Base-by-base conservation (phyloP, 2,113 vertebrate genomes). In the Semnopithecus entellus region DNA sequence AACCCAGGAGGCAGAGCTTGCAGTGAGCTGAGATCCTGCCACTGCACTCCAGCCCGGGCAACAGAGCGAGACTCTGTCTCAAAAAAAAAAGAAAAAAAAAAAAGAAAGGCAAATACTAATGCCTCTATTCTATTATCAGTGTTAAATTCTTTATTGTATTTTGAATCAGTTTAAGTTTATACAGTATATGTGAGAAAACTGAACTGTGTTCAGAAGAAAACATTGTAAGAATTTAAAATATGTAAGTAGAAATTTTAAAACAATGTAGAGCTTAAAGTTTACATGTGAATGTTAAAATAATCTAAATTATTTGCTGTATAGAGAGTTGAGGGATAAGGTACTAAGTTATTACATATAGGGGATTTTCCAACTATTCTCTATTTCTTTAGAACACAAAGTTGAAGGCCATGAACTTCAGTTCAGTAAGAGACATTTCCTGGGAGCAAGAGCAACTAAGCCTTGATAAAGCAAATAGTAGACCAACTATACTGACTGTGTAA, bases 141-240 rank as follows among this genome's bases (percentile, higher is more conserved):
- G 40, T 7, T 22, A 78, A 79, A 23, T 70, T 73, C 70, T 14
- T 93, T 43, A 50, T 14, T 22, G 48, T 9, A 57, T 45, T 72
- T 75, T 88, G 35, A 82, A 68, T 83, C 52, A 20, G 32, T 35
- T 79, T 52, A 87, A 10, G 35, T 61, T 40, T 64, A 73, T 30
- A 78, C 55, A 88, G 18, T 50, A 23, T 64, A 50, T 68, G 12
- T n/a, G 40, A 75, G 57, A 68, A 94, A 94, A 82, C 17, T 50
- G n/a, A 86, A 96, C 9, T 81, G 9, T 50, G 35, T 92, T 83
- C 64, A 90, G 68, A 90, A 96, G 68, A 6, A 88, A 79, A 87
- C 25, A 87, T 91, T 17, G 22, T 84, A 55, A 87, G 57, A 68
- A 76, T 23, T 89, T 80, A 95, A 95, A 93, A 43, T 93, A 66